Percentiles rank a stretch among this genome's conserved stretches.
These are phyloP conservation scores for Neodiprion lecontei DNA, from an alignment of 1,140 invertebrate genomes.

Conservation along the genomic window DNA sequence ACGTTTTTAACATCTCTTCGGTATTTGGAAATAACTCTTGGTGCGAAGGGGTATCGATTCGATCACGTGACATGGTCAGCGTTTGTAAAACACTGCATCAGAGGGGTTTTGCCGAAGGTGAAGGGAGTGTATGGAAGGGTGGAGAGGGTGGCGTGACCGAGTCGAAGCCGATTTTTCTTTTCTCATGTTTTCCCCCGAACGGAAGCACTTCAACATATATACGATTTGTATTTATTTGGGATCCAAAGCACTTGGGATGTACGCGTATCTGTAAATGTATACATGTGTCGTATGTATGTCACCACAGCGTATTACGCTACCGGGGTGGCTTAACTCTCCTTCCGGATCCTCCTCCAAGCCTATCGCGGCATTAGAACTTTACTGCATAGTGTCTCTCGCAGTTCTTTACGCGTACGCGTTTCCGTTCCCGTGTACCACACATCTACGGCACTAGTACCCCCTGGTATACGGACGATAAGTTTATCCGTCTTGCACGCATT, in stretches of 20 bases:
- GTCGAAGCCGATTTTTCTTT: neutral
- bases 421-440: no score
- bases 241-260: constrained; percentile 5
- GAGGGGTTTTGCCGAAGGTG: neutral
- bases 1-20: constrained; percentile 3
- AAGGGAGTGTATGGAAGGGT: neutral
- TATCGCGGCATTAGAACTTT: no score
- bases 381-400: no score
- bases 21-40: neutral
- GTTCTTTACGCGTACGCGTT: no score
- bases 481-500: no score
- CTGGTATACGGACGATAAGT: no score
- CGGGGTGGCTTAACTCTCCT: no score
- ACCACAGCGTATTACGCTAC: no score
- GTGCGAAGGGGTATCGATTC: neutral
- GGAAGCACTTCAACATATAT: constrained; percentile 5
- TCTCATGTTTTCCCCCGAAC: neutral
- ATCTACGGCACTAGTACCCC: no score
- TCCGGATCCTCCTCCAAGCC: no score
- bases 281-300: no score
- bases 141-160: neutral
- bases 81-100: constrained; percentile 1
- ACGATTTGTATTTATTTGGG: constrained; percentile 4
- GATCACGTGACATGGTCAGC: constrained; percentile 1
- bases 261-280: no score